Evolutionary conservation across 2,113 vertebrate genomes (phyloP).

Genomic region (Tetraodon nigroviridis): DNA sequence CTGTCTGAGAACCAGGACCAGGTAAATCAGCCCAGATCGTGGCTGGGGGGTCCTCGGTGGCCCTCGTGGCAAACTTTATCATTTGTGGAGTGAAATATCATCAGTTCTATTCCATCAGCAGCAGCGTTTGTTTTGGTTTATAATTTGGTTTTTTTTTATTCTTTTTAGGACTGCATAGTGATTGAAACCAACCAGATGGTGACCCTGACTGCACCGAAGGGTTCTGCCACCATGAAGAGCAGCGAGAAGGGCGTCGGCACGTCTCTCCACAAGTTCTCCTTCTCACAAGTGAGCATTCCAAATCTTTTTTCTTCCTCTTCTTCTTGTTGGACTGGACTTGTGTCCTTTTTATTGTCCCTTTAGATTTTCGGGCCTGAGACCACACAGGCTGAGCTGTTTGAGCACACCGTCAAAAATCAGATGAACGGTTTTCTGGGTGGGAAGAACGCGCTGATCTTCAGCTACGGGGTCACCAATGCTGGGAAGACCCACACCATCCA

Average conservation of each 20-base stretch:
- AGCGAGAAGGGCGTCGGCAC: constrained; percentile 81
- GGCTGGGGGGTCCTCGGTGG: too few relatives aligned
- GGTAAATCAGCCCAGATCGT: constrained; percentile 57
- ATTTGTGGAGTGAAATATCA: too few relatives aligned
- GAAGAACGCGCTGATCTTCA: constrained; percentile 82
- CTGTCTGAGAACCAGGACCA: constrained; percentile 74
- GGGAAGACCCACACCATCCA: constrained; percentile 90
- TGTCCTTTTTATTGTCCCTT: background rate
- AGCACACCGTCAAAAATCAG: constrained; percentile 75
- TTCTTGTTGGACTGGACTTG: background rate
- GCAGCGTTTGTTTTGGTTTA: too few relatives aligned
- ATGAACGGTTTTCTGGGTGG: constrained; percentile 76
- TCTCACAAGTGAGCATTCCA: constrained; percentile 74
- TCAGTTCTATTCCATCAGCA: too few relatives aligned
- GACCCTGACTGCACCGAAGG: constrained; percentile 79
- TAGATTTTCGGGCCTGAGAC: constrained; percentile 84
- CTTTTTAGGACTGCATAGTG: constrained; percentile 76
- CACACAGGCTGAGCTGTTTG: constrained; percentile 80
- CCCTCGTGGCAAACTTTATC: too few relatives aligned
- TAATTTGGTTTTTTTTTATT: too few relatives aligned
- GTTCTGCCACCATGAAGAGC: constrained; percentile 80
- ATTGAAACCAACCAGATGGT: constrained; percentile 76
- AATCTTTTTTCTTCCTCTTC: too few relatives aligned
- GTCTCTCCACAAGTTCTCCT: constrained; percentile 80
- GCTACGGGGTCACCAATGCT: constrained; percentile 87